Evolutionary conservation across 2,797 vertebrate genomes (phyloP).

Genomic region (Chaetophractus vellerosus): DNA sequence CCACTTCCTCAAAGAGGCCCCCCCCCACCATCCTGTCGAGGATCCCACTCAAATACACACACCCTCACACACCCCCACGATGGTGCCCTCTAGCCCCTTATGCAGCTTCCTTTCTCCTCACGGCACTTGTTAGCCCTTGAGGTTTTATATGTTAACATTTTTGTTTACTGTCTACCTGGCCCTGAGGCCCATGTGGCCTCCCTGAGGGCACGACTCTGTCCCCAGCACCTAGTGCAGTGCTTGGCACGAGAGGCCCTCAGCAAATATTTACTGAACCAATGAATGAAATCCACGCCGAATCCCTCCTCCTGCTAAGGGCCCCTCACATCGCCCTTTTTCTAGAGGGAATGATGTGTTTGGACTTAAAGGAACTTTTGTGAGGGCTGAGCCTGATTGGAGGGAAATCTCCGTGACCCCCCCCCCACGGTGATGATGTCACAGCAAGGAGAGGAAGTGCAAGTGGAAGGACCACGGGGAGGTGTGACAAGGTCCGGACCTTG

Average conservation of each 20-base stretch:
- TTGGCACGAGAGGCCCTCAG: not conserved
- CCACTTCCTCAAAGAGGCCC: not conserved
- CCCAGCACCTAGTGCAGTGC: not conserved
- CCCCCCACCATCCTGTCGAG: not conserved
- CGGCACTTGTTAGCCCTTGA: not conserved
- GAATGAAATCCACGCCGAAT: not conserved
- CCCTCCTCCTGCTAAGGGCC: not conserved
- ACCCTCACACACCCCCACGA: not conserved
- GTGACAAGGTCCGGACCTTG: not conserved
- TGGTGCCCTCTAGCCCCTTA: rapidly evolving
- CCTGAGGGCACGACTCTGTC: not conserved
- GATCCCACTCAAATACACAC: not conserved
- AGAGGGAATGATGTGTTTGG: not conserved
- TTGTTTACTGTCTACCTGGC: not conserved
- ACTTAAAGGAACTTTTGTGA: not conserved
- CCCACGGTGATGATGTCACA: not conserved
- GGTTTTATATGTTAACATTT: rapidly evolving
- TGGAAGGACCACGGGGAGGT: rapidly evolving
- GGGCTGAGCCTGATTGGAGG: not conserved
- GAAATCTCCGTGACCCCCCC: not conserved
- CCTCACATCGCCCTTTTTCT: not conserved
- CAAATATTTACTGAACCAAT: not conserved
- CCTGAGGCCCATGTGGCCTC: not conserved
- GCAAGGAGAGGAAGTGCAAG: not conserved
- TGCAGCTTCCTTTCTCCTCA: not conserved